Base-by-base conservation (phyloP, 2,113 vertebrate genomes). In the Burhinus bistriatus region DNA sequence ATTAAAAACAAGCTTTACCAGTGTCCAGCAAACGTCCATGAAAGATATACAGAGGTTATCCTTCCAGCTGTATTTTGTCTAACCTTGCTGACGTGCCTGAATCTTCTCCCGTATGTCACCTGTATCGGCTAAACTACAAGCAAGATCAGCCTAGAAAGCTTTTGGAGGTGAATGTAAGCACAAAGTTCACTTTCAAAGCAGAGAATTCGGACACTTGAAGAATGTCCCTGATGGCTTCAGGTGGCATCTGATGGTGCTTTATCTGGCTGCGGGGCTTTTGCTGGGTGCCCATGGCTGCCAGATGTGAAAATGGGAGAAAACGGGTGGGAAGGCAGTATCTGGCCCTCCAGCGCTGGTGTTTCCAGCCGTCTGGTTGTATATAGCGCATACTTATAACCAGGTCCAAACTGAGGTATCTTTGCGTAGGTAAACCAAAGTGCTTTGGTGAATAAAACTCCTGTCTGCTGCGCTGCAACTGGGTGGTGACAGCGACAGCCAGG, bases 291-390 rank as follows among this genome's bases (percentile, higher is more conserved):
- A 2, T 4, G 22, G 20, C 70, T 32, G 23, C 6, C 1, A 6
- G 36, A 3, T 38, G 32, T 1, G 5, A 9, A 70, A n/a, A 5
- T 7, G 23, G 20, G 30, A 34, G 40, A 27, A 23, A 73, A 32
- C 0, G 0, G 0, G 13, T 6, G 38, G 70, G 32, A 22, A 59
- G n/a, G 58, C 2, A 27, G 0, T 6, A 18, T 0, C 23, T 45
- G 58, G 42, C 30, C 3, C 55, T 11, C 34, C 12, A 6, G 27
- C 12, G 0, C 40, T 8, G 36, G 9, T 8, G 1, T 13, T 29
- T 6, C 84, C 85, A 49, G 40, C 5, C 4, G 25, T 3, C 75
- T 27, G 80, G 9, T 0, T 19, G 21, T 14, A 2, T 11, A 12
- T 2, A 26, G 18, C 72, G 15, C 1, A 0, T 1, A 3, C 47